These are phyloP conservation scores for Ephialtes manifestator DNA, from an alignment of 2,888 invertebrate species.

Conservation along the genomic window DNA sequence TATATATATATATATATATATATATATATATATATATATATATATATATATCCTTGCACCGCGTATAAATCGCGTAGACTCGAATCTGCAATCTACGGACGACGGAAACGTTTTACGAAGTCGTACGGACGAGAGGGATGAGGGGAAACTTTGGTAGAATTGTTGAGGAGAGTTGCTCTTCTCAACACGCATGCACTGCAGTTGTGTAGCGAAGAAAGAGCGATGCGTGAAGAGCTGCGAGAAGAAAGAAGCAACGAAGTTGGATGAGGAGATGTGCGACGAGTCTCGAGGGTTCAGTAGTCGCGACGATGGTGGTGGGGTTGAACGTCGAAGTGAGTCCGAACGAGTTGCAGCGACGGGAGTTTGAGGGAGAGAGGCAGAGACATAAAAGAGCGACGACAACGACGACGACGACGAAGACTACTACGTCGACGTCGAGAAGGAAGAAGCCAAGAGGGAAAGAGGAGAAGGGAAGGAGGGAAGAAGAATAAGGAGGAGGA, in stretches of 20 bases:
- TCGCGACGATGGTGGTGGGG: slow-evolving; percentile 57
- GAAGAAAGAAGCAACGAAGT: slow-evolving; percentile 52
- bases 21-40: too few species aligned
- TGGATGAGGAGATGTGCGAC: slow-evolving; percentile 41
- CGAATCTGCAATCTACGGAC: slow-evolving; percentile 69
- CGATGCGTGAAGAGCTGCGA: background rate
- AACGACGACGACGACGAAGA: slow-evolving; percentile 40
- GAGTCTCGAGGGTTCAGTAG: slow-evolving; percentile 65
- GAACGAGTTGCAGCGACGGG: slow-evolving; percentile 24
- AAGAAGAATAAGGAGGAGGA: slow-evolving; percentile 53
- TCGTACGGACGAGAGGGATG: slow-evolving; percentile 1
- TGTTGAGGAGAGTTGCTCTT: background rate
- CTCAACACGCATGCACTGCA: background rate
- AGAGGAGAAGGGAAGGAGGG: slow-evolving; percentile 53
- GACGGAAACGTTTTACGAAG: slow-evolving; percentile 71
- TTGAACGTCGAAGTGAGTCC: slow-evolving; percentile 61
- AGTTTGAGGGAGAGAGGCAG: slow-evolving; percentile 43
- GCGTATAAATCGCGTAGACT: slow-evolving; percentile 30
- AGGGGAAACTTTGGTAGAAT: slow-evolving; percentile 41
- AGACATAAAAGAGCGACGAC: slow-evolving; percentile 20
- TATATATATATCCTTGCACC: background rate
- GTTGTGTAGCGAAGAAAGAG: slow-evolving; percentile 7
- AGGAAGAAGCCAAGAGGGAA: slow-evolving; percentile 55
- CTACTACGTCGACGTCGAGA: slow-evolving; percentile 47
- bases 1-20: too few species aligned